These are phyloP conservation scores for Tokudaia muenninki DNA, from an alignment of 2,797 vertebrate species.

Conservation along the genomic window DNA sequence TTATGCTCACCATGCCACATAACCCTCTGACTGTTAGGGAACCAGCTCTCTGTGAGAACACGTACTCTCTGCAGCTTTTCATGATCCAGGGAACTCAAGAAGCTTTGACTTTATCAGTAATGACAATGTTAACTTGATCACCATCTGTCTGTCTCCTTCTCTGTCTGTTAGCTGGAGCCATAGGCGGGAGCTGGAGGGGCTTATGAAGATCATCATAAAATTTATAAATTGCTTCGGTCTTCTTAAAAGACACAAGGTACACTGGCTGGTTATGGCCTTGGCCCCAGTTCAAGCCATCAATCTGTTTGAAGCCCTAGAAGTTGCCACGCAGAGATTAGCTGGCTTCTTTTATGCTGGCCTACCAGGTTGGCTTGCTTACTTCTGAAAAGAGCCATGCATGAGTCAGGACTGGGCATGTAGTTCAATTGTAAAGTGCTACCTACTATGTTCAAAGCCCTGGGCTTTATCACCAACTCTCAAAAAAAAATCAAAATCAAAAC, in stretches of 20 bases:
- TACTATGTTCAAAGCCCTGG: not conserved
- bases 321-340: not conserved
- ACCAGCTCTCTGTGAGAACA: not conserved
- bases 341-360: not conserved
- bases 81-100: not conserved
- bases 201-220: constrained; percentile 7
- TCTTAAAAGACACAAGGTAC: not conserved
- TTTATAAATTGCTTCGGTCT: constrained; percentile 36
- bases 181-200: not conserved
- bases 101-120: not conserved
- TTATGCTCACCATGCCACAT: not conserved
- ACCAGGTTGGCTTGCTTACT: constrained; percentile 22
- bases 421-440: not conserved
- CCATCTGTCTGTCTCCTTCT: not conserved
- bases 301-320: constrained; percentile 26
- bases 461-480: not conserved
- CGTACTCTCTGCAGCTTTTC: not conserved
- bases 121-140: not conserved
- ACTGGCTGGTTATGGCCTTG: not conserved
- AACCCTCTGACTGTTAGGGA: not conserved
- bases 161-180: not conserved
- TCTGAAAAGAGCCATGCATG: not conserved
- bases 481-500: not conserved
- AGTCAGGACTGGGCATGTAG: not conserved
- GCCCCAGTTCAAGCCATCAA: not conserved